Conservation (phyloP, 2,797 vertebrate genomes). For the Valencia hispanica region DNA sequence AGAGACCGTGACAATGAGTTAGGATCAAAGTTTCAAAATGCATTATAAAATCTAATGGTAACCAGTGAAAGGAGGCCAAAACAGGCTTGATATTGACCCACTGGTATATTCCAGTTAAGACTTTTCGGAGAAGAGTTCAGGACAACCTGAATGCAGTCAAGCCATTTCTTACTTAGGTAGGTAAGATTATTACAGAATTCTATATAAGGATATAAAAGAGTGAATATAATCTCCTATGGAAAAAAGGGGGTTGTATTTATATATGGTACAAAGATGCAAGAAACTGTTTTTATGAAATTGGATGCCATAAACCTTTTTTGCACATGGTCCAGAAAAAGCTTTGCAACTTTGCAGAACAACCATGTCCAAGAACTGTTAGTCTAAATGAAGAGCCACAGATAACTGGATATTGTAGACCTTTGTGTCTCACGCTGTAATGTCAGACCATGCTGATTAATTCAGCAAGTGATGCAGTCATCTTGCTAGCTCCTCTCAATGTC, state of each 20-base stretch:
- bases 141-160: background rate
- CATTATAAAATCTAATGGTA: no score
- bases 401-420: slow-evolving; percentile 15
- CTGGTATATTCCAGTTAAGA: no score
- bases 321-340: background rate
- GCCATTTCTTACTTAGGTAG: background rate
- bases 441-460: slow-evolving; percentile 67
- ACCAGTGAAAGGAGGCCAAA: no score
- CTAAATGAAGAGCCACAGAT: background rate
- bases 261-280: no score
- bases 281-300: background rate
- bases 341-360: background rate
- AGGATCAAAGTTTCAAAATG: background rate
- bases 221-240: no score
- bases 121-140: background rate
- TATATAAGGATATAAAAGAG: no score
- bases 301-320: background rate
- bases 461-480: slow-evolving; percentile 41
- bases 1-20: background rate
- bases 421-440: slow-evolving; percentile 47
- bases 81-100: no score
- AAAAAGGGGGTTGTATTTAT: no score
- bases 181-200: background rate
- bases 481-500: slow-evolving; percentile 29
- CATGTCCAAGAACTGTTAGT: background rate